Conservation (phyloP, 2,888 invertebrate genomes). For the Macrosiphum euphorbiae region DNA sequence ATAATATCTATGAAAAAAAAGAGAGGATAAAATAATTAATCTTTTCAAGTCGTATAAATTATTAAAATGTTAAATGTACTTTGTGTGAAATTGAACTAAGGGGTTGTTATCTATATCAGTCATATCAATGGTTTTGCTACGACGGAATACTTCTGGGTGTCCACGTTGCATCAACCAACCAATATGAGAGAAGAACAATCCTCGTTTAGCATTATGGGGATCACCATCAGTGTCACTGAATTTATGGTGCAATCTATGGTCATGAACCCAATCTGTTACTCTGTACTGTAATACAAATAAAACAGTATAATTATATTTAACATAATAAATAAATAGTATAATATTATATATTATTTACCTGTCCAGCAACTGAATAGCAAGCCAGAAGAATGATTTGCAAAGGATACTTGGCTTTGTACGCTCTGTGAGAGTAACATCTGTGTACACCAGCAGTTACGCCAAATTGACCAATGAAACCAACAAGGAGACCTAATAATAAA, state of each 20-base stretch:
- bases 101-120: conserved; percentile 84
- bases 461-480: conserved; percentile 73
- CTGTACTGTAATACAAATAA: conserved; percentile 73
- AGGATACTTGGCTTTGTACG: conserved; percentile 78
- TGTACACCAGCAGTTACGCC: conserved; percentile 81
- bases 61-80: conserved; percentile 71
- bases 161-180: conserved; percentile 94
- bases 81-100: conserved; percentile 82
- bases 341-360: conserved; percentile 71
- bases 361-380: conserved; percentile 77
- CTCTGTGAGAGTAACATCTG: conserved; percentile 75
- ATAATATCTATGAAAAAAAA: conserved; percentile 71
- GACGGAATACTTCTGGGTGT: conserved; percentile 85
- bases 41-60: neutral
- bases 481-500: conserved; percentile 41
- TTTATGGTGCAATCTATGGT: conserved; percentile 83
- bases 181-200: conserved; percentile 93
- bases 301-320: neutral
- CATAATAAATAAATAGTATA: neutral
- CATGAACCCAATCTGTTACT: conserved; percentile 81
- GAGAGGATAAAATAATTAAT: neutral
- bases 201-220: conserved; percentile 84
- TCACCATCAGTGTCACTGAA: conserved; percentile 84
- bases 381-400: conserved; percentile 69
- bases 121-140: conserved; percentile 86